A percentile compares a stretch with the other conserved stretches of the same genome.
phyloP scores from a whole-genome alignment of 2,797 vertebrate species.

The Kryptopterus vitreolus region DNA sequence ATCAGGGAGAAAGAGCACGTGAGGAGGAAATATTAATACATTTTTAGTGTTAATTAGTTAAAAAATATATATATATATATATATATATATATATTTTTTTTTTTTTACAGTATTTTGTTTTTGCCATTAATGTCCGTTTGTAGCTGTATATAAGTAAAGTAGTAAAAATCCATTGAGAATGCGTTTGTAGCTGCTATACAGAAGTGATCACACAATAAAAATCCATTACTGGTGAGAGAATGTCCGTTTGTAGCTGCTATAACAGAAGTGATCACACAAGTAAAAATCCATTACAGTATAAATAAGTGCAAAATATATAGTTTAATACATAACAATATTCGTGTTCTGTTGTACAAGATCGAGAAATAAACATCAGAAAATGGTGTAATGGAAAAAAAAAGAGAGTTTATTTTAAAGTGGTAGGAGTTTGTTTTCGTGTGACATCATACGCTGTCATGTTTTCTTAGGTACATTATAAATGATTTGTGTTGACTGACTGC shows the following conservation, averaged over 20 bases:
- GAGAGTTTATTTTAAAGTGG: neutral
- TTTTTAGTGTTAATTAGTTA: too few relatives aligned
- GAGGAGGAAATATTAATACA: too few relatives aligned
- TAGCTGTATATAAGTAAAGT: too few relatives aligned
- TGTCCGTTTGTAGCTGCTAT: neutral
- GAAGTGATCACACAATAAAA: too few relatives aligned
- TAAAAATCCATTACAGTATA: neutral
- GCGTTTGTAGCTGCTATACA: too few relatives aligned
- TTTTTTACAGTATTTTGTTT: too few relatives aligned
- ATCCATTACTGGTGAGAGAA: neutral
- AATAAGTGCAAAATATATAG: neutral
- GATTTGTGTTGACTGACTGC: neutral
- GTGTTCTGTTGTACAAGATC: too few relatives aligned
- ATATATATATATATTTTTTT: too few relatives aligned
- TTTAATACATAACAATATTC: neutral
- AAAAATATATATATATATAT: too few relatives aligned
- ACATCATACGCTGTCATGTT: neutral
- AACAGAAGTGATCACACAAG: neutral
- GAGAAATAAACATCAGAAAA: neutral
- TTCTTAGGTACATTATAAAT: neutral
- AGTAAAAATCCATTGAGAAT: too few relatives aligned
- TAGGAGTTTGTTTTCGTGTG: neutral
- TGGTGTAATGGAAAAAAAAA: neutral
- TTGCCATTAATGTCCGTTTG: too few relatives aligned
- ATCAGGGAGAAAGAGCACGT: too few relatives aligned